Base-by-base conservation (phyloP, 2,888 invertebrate species). In the Tortrix viridana region DNA sequence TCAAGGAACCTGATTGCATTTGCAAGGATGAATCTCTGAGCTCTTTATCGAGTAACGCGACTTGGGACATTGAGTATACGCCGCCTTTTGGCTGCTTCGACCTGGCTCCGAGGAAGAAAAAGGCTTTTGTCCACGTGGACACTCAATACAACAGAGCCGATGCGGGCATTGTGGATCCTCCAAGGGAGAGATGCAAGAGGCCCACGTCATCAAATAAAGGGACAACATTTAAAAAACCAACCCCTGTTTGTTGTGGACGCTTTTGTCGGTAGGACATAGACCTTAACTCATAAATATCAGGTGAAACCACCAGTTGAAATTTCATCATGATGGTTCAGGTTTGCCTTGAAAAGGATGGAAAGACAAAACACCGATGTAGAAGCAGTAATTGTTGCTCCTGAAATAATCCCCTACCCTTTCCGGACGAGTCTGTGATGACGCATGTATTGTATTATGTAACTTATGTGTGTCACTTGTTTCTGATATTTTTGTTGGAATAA, bases 21-120 rank as follows among this genome's bases (percentile, higher is more conserved):
- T 92, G 92, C 52, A 72, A 82, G 48, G 85, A 82, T 19, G 88
- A 89, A 69, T 89, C 89, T 0, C 61, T 90, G 16, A 89, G 90
- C 67, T 89, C 90, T 9, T 67, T 90, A 2, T 93, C 93, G 0
- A 93, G 93, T n/a, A n/a, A 95, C 65, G 94, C 94, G 1, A 95
- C 95, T 61, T 93, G 95, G 82, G 95, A 95, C 72, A 94, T 95
- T 44, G 95, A 95, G 65, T 95, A 95, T 57, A 95, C 95, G 0
- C 95, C 95, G 1, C 95, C 95, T 0, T 95, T 95, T 46, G 95
- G 95, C 0, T 90, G 95, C 43, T 94, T 95, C 55, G 94, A 93
- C 69, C 90, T 94, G 1, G 89, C 93, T 61, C 86, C 93, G 1
- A 88, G 93, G 9, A 86, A 90, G 54, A 81, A 86, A 2, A 84